Percentiles rank a stretch among this genome's conserved stretches.
Evolutionary conservation across 1,140 invertebrate genomes (phyloP).

Genomic region (Drosophila triauraria): DNA sequence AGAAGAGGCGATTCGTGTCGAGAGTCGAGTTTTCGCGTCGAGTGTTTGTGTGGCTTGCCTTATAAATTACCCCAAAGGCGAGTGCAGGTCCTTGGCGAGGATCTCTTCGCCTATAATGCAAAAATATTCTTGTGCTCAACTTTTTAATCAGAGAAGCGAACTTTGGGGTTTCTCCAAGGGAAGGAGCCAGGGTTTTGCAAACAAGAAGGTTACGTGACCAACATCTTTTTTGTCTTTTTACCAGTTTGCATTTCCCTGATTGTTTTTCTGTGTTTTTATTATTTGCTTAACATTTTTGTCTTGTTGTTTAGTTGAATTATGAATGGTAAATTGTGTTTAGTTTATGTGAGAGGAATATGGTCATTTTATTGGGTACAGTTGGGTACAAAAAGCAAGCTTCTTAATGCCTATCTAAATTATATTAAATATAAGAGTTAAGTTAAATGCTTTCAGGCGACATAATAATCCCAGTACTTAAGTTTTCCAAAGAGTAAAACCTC

Average conservation of each 20-base stretch:
- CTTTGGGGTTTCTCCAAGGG: slow-evolving; percentile 14
- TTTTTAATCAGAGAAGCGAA: slow-evolving; percentile 68
- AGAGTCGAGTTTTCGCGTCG: slow-evolving; percentile 50
- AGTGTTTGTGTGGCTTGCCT: slow-evolving; percentile 54
- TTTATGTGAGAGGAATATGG: slow-evolving; percentile 26
- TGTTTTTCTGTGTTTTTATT: slow-evolving; percentile 40
- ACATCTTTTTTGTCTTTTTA: slow-evolving; percentile 56
- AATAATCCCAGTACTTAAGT: not conserved
- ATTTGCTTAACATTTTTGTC: slow-evolving; percentile 26
- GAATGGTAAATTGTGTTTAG: slow-evolving; percentile 46
- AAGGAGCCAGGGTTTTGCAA: slow-evolving; percentile 4
- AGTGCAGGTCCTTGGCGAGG: slow-evolving; percentile 54
- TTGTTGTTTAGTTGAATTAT: slow-evolving; percentile 60
- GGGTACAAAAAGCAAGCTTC: not conserved
- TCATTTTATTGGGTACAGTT: slow-evolving; percentile 11
- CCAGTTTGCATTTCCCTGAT: slow-evolving; percentile 50
- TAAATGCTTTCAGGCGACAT: not conserved
- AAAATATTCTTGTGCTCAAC: slow-evolving; percentile 58
- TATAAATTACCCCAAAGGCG: slow-evolving; percentile 69
- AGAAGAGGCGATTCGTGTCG: slow-evolving; percentile 26
- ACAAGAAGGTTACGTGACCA: slow-evolving; percentile 69
- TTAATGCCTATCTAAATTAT: no score
- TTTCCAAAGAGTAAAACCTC: not conserved
- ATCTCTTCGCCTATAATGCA: slow-evolving; percentile 58
- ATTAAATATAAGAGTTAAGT: no score